Base-by-base conservation (phyloP, 2,797 vertebrate species). In the Adelosebastes latens region DNA sequence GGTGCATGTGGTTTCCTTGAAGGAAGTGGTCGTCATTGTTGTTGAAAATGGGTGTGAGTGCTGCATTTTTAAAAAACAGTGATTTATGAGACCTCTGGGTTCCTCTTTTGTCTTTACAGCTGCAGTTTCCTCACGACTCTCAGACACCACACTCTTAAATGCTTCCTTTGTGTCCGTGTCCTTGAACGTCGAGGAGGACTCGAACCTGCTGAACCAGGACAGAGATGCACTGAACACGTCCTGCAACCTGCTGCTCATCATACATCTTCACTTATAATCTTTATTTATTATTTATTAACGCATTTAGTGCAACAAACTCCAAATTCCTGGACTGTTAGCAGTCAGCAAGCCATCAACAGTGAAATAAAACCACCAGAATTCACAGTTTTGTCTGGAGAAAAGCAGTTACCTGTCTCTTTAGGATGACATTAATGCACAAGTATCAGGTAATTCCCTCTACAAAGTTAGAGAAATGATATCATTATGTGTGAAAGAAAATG, bases 1-100 rank as follows among this genome's bases (percentile, higher is more conserved):
- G 82, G 58, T 6, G 39, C 55, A 2, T 86, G 88, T 55, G 89
- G 89, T 72, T 22, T 39, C 56, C 70, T 67, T 71, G 72, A 52
- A 87, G 88, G 88, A 91, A 90, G 85, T 68, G 80, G 85, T 49
- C 16, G 72, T 63, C 63, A 29, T 82, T 78, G 82, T 82, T 81
- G 83, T 75, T 81, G 59, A 86, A 85, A 81, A 75, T 58, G 81
- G 72, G 82, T 77, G 86, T 86, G 84, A 87, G 61, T 29, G 86
- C 59, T 71, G 65, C 73, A 55, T 90, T 42, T n/a, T 42, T n/a
- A 24, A n/a, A 58, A 34, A 49, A 78, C 77, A 56, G 76, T 87
- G 83, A 91, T 93, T 91, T 92, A 91, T 84, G 87, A 91, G 88
- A 67, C 82, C 84, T 85, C 72, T 46, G 79, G 63, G 80, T 87